Evolutionary conservation across 2,113 vertebrate species (phyloP).

Genomic region (Sigmodon hispidus): DNA sequence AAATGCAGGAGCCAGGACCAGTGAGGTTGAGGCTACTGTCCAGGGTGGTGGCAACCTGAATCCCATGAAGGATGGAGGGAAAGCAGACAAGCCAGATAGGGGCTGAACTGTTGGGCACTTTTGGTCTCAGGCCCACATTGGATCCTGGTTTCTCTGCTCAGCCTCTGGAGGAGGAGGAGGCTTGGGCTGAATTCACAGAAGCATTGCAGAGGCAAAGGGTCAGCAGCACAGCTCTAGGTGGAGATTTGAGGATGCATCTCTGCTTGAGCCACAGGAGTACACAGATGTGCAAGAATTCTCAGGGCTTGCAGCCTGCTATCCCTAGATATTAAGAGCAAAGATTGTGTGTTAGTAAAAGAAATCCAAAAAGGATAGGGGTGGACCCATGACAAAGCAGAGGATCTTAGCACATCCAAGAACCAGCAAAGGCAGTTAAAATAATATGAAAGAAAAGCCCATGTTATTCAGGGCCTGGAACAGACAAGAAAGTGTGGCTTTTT

Average conservation of each 20-base stretch:
- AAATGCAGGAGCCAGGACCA: not conserved
- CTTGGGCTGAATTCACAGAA: not conserved
- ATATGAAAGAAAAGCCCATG: not conserved
- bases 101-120: not conserved
- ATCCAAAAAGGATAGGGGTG: not conserved
- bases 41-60: rapidly evolving
- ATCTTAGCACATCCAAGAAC: not conserved
- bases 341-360: not conserved
- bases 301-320: not conserved
- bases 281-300: not conserved
- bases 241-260: not conserved
- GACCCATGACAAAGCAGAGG: not conserved
- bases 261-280: not conserved
- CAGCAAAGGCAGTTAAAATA: not conserved
- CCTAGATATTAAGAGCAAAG: not conserved
- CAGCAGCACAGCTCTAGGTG: too few relatives aligned
- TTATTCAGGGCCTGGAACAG: not conserved
- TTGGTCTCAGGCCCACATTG: not conserved
- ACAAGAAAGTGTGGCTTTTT: not conserved
- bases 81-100: not conserved
- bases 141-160: not conserved
- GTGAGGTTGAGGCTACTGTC: not conserved
- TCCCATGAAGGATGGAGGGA: not conserved
- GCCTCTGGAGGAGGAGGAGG: not conserved
- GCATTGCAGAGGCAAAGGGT: not conserved